Evolutionary conservation across 2,113 vertebrate species (phyloP).

Genomic region (Mystacornis crossleyi): DNA sequence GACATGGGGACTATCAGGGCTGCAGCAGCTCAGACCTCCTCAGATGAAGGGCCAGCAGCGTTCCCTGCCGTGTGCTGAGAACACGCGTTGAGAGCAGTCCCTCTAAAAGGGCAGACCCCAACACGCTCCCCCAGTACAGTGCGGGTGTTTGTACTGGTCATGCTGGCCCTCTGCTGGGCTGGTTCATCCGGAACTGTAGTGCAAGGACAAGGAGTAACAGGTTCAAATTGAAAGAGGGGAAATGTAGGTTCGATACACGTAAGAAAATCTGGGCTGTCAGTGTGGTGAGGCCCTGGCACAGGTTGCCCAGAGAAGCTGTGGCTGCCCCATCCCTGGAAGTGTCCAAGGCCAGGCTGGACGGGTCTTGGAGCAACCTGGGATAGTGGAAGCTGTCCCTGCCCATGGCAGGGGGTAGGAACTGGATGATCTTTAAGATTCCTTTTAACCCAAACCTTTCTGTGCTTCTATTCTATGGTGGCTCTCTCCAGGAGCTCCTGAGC

Average conservation of each 20-base stretch:
- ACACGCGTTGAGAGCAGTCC: accelerated
- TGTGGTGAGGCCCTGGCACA: neutral
- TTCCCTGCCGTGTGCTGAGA: neutral
- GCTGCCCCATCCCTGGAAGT: neutral
- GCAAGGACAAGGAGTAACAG: neutral
- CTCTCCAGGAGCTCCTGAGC: neutral
- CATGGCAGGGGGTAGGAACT: neutral
- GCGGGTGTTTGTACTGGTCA: neutral
- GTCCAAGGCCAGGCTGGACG: accelerated
- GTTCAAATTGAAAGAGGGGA: neutral
- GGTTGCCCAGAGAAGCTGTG: neutral
- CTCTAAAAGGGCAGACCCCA: neutral
- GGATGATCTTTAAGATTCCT: neutral
- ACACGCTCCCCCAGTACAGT: accelerated
- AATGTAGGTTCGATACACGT: neutral
- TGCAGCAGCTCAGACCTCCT: neutral
- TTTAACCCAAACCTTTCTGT: neutral
- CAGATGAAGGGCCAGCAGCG: neutral
- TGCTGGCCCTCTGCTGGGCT: neutral
- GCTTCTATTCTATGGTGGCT: neutral
- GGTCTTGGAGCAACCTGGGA: neutral
- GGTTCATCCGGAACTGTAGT: neutral
- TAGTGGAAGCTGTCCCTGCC: neutral
- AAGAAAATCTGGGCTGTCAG: neutral
- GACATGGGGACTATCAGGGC: accelerated